A percentile compares a stretch with the other conserved stretches of the same genome.
These are phyloP conservation scores for Diachasma alloeum DNA, from an alignment of 1,140 invertebrate species.

Conservation along the genomic window DNA sequence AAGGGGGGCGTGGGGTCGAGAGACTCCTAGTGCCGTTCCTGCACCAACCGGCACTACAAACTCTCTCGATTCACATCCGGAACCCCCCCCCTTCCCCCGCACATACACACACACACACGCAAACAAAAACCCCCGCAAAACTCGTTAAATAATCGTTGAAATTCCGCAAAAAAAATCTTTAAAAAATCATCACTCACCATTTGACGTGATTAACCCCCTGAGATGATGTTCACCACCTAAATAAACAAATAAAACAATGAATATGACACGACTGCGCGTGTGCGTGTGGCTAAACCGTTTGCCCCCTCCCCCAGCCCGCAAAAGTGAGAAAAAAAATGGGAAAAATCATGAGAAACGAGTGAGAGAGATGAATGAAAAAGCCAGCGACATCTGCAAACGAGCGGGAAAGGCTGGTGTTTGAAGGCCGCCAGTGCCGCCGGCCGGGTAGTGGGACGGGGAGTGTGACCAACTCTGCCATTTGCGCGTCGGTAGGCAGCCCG, in stretches of 20 bases:
- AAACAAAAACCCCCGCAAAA: neutral
- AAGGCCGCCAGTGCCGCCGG: constrained; percentile 60
- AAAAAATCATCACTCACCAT: too few species aligned
- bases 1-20: neutral
- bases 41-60: neutral
- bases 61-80: neutral
- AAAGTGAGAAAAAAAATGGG: too few species aligned
- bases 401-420: constrained; percentile 61
- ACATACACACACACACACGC: too few species aligned
- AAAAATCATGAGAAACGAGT: neutral
- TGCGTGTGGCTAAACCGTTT: too few species aligned
- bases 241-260: neutral
- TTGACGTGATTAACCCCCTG: too few species aligned
- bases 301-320: too few species aligned
- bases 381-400: constrained; percentile 58
- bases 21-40: neutral
- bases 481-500: constrained; percentile 56
- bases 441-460: constrained; percentile 35
- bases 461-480: constrained; percentile 54
- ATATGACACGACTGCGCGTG: neutral
- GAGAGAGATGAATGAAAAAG: too few species aligned
- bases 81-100: neutral
- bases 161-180: too few species aligned
- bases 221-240: neutral
- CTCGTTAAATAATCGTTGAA: neutral